Evolutionary conservation across 2,888 invertebrate species (phyloP).

Genomic region (Sinhomidia bicolor): DNA sequence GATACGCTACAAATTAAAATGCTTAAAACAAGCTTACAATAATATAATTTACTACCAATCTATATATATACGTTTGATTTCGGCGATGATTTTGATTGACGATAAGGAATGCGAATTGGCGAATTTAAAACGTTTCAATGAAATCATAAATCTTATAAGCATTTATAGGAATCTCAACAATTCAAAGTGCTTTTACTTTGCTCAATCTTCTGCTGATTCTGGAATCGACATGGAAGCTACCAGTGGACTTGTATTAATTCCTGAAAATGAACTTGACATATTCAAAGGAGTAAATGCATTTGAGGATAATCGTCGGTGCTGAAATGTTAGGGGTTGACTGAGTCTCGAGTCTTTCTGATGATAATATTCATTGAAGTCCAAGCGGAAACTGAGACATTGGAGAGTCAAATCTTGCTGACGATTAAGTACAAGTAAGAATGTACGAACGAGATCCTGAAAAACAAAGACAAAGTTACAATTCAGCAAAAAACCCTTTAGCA

Average conservation of each 20-base stretch:
- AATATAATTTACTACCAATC: too few relatives aligned
- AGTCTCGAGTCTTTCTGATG: conserved; percentile 90
- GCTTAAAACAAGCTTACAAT: too few relatives aligned
- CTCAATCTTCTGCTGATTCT: conserved; percentile 57
- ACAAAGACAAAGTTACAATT: too few relatives aligned
- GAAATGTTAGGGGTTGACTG: conserved; percentile 84
- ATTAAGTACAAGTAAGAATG: conserved; percentile 92
- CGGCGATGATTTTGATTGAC: background rate
- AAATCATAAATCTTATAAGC: background rate
- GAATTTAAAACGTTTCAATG: background rate
- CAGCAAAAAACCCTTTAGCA: too few relatives aligned
- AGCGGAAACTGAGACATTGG: conserved; percentile 93
- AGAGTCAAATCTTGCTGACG: conserved; percentile 92
- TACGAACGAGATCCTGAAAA: conserved; percentile 89
- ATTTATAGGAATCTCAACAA: background rate
- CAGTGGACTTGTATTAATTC: conserved; percentile 53
- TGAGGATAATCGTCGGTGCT: conserved; percentile 81
- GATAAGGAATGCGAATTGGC: background rate
- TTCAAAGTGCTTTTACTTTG: background rate
- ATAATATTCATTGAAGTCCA: conserved; percentile 98
- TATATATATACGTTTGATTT: too few relatives aligned
- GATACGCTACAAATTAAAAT: too few relatives aligned
- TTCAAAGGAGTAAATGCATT: conserved; percentile 71
- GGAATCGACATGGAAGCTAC: conserved; percentile 69
- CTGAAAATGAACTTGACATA: conserved; percentile 64